Evolutionary conservation across 2,888 invertebrate genomes (phyloP), one percentile per base, ranked within the genome.

Genomic region (Listrodromus nycthemerus): DNA sequence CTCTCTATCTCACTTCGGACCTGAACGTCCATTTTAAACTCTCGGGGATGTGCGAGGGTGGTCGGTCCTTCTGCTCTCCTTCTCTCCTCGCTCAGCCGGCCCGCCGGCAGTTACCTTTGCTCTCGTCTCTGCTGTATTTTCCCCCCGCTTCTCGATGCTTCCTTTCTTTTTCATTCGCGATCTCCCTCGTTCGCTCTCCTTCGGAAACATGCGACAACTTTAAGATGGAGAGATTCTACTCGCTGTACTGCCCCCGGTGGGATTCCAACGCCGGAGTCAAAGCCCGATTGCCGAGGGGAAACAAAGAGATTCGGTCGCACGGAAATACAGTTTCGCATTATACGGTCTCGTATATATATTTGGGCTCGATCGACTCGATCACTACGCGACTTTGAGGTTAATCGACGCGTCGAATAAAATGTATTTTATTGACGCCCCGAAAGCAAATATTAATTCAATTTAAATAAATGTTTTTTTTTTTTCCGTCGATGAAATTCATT

Each of bases 21-120:
- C 65, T 61, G 27, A 27, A 61, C 58, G 58, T 27, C 30, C 58
- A 61, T 61, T 61, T 30, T 27, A 27, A 30, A 27, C 58, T 61
- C 50, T n/a, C 30, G 27, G 78, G 81, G 50, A 84, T 81, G 71
- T 81, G 84, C 84, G 84, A 81, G 84, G 84, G 84, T 84, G 84
- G 84, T 84, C 84, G 81, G 58, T 65, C 50, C 77, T 83, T 81
- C 30, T 70, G 77, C 77, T 55, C 74, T 80, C 73, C 74, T 74
- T 55, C 71, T 30, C 73, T 75, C 69, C 58, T 65, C 73, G n/a
- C 30, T 63, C 66, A n/a, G 55, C 71, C 71, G 66, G 65, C 71
- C 67, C 77, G 73, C 77, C 82, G 67, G 66, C 82, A 58, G 71
- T 67, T 67, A 61, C 73, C 78, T 77, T 41, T 77, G 50, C 77